Conservation (phyloP, 1,140 invertebrate species). For the Meloidogyne floridensis region DNA sequence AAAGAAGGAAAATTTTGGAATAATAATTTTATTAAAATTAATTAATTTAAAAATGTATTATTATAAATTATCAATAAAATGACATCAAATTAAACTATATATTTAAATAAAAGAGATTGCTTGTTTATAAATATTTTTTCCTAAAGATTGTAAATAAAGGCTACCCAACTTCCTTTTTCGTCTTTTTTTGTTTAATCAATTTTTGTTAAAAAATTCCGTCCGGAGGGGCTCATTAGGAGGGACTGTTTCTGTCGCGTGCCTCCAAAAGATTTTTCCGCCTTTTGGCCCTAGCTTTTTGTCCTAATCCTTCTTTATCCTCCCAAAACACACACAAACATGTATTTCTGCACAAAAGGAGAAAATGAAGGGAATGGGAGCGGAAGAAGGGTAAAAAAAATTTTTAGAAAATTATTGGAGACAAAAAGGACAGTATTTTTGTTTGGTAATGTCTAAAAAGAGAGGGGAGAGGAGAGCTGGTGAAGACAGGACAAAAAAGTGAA, state of each 20-base stretch:
- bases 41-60: too few relatives aligned
- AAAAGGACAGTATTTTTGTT: not conserved
- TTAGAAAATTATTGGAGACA: not conserved
- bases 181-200: not conserved
- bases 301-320: not conserved
- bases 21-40: too few relatives aligned
- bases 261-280: not conserved
- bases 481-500: not conserved
- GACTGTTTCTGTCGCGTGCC: slow-evolving; percentile 2
- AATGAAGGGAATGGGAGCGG: not conserved
- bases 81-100: too few relatives aligned
- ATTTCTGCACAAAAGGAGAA: not conserved
- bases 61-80: too few relatives aligned
- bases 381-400: not conserved
- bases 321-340: not conserved
- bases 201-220: not conserved
- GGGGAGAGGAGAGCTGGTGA: not conserved
- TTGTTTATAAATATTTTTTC: too few relatives aligned
- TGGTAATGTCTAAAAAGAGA: not conserved
- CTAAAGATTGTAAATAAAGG: too few relatives aligned
- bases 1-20: too few relatives aligned
- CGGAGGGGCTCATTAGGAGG: not conserved
- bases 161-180: not conserved
- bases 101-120: too few relatives aligned
- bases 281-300: not conserved